A percentile compares a stretch with the other conserved stretches of the same genome.
These are phyloP conservation scores for Artemisiospiza belli DNA, from an alignment of 2,113 vertebrate genomes.

Conservation along the genomic window DNA sequence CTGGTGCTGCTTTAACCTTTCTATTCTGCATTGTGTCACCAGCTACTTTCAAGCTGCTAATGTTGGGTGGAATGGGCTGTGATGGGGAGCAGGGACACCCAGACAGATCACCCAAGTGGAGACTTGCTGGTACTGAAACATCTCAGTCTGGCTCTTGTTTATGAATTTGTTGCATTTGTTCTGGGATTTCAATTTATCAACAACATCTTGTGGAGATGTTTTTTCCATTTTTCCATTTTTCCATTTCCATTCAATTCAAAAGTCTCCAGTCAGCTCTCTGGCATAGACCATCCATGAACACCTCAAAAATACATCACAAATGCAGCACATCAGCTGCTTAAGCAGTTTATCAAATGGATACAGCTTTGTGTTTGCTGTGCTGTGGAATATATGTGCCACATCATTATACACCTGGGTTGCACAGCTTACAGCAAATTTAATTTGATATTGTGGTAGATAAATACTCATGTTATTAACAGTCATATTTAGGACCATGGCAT, in stretches of 20 bases:
- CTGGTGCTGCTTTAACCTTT: background rate
- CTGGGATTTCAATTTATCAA: background rate
- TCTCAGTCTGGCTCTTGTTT: background rate
- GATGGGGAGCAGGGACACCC: background rate
- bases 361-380: background rate
- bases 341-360: background rate
- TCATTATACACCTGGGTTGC: background rate
- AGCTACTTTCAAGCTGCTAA: background rate
- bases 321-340: background rate
- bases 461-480: background rate
- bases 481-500: background rate
- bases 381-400: background rate
- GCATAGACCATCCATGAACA: background rate
- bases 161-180: background rate
- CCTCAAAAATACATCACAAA: background rate
- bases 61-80: fast-evolving
- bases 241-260: background rate
- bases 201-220: background rate
- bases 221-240: background rate
- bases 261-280: background rate
- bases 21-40: background rate
- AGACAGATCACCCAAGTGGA: background rate
- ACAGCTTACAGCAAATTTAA: background rate
- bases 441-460: background rate
- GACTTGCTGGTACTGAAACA: background rate